Percentiles rank a stretch among this genome's conserved stretches.
These are phyloP conservation scores for Hanleya hanleyi DNA, from an alignment of 2,888 invertebrate genomes.

Conservation along the genomic window DNA sequence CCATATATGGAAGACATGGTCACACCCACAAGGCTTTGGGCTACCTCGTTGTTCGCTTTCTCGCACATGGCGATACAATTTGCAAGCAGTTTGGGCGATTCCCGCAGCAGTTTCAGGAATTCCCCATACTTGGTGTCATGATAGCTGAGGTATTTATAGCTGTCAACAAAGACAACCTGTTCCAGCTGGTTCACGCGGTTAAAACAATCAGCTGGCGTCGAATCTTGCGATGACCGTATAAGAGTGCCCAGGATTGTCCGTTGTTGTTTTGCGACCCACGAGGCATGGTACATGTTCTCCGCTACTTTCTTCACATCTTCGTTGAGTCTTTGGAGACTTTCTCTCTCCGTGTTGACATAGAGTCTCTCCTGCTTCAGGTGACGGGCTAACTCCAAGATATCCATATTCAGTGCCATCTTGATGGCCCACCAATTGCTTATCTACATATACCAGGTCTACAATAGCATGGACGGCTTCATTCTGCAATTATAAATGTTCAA, in stretches of 20 bases:
- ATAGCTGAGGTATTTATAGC: slow-evolving; percentile 86
- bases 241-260: slow-evolving; percentile 78
- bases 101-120: slow-evolving; percentile 81
- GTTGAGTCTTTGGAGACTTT: slow-evolving; percentile 76
- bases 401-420: slow-evolving; percentile 46
- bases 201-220: slow-evolving; percentile 82
- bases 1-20: slow-evolving; percentile 77
- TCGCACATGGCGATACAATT: slow-evolving; percentile 82
- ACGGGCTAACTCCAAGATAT: slow-evolving; percentile 79
- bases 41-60: slow-evolving; percentile 71
- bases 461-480: neutral
- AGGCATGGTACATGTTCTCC: slow-evolving; percentile 80
- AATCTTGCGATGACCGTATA: slow-evolving; percentile 83
- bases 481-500: neutral
- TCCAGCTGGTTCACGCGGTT: slow-evolving; percentile 73
- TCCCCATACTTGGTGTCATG: slow-evolving; percentile 83
- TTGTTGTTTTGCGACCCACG: slow-evolving; percentile 93
- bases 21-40: slow-evolving; percentile 38
- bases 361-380: slow-evolving; percentile 89
- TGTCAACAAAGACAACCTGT: slow-evolving; percentile 74
- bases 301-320: slow-evolving; percentile 74
- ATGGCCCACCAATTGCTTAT: neutral
- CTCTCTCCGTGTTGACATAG: slow-evolving; percentile 89
- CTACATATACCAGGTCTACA: neutral
- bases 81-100: slow-evolving; percentile 82